Evolutionary conservation across 2,113 vertebrate genomes (phyloP).

Genomic region (Colossoma macropomum): DNA sequence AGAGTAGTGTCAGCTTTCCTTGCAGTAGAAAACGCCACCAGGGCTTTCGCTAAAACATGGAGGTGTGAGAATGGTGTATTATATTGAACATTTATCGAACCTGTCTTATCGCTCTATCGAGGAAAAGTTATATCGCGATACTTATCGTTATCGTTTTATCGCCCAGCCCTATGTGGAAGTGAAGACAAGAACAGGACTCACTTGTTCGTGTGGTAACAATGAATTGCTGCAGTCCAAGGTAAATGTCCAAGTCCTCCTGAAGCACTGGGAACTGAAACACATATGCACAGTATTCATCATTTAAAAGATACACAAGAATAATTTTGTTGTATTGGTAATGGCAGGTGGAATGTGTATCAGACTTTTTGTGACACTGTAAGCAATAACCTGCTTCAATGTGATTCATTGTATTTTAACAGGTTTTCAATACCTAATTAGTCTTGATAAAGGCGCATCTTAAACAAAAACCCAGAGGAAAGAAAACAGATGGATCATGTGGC

Average conservation of each 20-base stretch:
- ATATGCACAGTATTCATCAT: conserved; percentile 72
- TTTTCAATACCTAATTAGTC: conserved; percentile 12
- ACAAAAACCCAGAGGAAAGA: not conserved
- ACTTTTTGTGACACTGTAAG: not conserved
- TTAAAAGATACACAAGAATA: not conserved
- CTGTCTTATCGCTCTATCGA: too few relatives aligned
- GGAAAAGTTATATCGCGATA: too few relatives aligned
- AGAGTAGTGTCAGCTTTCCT: too few relatives aligned
- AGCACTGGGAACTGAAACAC: conserved; percentile 90
- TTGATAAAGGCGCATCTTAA: not conserved
- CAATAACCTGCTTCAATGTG: not conserved
- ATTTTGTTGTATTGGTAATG: not conserved
- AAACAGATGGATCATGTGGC: not conserved
- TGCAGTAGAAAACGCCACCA: too few relatives aligned
- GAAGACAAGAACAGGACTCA: conserved; percentile 65
- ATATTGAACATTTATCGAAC: too few relatives aligned
- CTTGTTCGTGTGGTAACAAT: conserved; percentile 89
- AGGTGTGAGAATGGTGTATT: too few relatives aligned
- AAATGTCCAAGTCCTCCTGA: conserved; percentile 95
- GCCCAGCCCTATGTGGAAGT: too few relatives aligned
- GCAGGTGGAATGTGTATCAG: not conserved
- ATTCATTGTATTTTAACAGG: not conserved
- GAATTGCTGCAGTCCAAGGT: conserved; percentile 95
- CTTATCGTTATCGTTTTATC: too few relatives aligned
- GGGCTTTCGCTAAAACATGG: too few relatives aligned